Evolutionary conservation across 2,113 vertebrate species (phyloP).

Genomic region (Tinamus guttatus): DNA sequence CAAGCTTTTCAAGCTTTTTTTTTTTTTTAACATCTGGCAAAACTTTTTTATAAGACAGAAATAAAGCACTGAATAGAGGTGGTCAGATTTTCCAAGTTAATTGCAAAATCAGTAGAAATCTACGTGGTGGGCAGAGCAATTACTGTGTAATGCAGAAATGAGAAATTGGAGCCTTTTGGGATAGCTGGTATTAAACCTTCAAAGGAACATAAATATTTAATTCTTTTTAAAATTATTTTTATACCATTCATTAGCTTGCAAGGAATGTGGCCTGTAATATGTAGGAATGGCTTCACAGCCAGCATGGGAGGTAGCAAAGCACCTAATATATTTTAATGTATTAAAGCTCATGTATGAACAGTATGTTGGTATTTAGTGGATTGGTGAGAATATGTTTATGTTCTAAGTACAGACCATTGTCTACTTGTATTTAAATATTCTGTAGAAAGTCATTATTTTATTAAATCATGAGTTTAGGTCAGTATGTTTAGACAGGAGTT

Average conservation of each 20-base stretch:
- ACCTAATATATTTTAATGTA: neutral
- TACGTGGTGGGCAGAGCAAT: conserved; percentile 42
- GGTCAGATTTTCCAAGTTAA: conserved; percentile 22
- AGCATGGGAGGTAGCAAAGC: neutral
- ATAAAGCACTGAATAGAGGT: conserved; percentile 11
- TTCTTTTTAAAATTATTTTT: neutral
- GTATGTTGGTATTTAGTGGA: neutral
- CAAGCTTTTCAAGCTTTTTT: neutral
- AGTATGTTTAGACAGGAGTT: neutral
- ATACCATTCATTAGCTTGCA: conserved; percentile 21
- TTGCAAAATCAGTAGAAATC: conserved; percentile 58
- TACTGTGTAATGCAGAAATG: conserved; percentile 19
- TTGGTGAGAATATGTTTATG: neutral
- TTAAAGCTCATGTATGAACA: neutral
- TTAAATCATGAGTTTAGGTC: neutral
- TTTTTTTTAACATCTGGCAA: conserved; percentile 14
- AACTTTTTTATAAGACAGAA: conserved; percentile 1
- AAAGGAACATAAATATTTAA: conserved; percentile 49
- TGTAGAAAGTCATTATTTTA: neutral
- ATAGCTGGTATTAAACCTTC: conserved; percentile 42
- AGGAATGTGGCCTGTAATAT: neutral
- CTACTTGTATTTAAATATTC: neutral
- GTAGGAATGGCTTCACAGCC: neutral
- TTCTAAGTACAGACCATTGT: neutral
- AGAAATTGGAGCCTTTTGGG: conserved; percentile 47